Evolutionary conservation across 2,113 vertebrate species (phyloP), one percentile per base, ranked within the genome.

Genomic region (Paraplagusia blochii): DNA sequence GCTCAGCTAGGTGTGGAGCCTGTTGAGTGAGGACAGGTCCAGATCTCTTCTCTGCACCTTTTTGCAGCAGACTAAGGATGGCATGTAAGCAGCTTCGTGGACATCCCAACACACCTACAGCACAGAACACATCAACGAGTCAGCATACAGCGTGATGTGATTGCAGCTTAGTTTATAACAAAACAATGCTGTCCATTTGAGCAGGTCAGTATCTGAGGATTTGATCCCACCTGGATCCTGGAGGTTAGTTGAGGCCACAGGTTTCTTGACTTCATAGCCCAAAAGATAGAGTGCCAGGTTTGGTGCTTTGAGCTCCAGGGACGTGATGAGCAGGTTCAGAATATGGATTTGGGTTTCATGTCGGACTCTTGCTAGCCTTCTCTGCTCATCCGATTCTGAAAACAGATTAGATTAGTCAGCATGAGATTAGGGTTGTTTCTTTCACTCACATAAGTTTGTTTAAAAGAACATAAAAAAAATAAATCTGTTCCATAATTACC

Each of bases 341-440:
- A 99, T 98, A 74, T 99, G 94, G 59, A 96, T 95, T 82, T 95
- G 94, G 35, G 93, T 99, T 88, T 97, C 92, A 9, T 98, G 95
- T 52, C 87, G 93, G 61, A 97, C 93, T 62, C 63, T 85, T 35
- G 91, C 84, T 63, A 90, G 69, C 29, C 89, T 93, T 69, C 88
- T 94, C 69, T 93, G 93, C 34, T 79, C 50, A 35, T 97, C 92
- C 2, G 75, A 49, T 5, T 89, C 88, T 91, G 56, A 16, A 53
- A 16, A n/a, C 1, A 60, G 22, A 39, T 53, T 38, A 60, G 22
- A 35, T 49, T 38, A 48, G 14, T n/a, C 0, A 5, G 44, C 50
- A 59, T 40, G 0, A 57, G 12, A n/a, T 51, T 39, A 36, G 3
- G 53, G 18, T 0, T 16, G 13, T 18, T 0, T 19, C 16, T 18